Evolutionary conservation across 2,797 vertebrate species (phyloP).

Genomic region (Argentina silus): DNA sequence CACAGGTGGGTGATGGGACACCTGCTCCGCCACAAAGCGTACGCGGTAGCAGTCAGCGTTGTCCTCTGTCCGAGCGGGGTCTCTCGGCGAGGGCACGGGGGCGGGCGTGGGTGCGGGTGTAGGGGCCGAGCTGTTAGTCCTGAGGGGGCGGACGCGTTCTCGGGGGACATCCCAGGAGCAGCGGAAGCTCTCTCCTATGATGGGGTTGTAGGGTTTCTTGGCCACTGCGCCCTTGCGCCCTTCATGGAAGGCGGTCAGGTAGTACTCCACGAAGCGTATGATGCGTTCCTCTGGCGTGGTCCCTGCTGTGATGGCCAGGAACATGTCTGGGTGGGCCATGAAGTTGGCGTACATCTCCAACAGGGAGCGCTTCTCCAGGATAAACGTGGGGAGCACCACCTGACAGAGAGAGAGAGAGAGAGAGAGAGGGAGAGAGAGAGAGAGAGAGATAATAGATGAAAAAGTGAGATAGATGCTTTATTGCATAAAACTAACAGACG

Average conservation of each 20-base stretch:
- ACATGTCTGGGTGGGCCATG: constrained; percentile 89
- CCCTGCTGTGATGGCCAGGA: constrained; percentile 82
- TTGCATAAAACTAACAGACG: too few relatives aligned
- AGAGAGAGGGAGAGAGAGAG: background rate
- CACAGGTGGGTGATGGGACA: constrained; percentile 88
- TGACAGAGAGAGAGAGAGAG: constrained; percentile 53
- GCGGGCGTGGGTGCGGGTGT: background rate
- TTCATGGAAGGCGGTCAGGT: constrained; percentile 89
- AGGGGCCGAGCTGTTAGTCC: constrained; percentile 61
- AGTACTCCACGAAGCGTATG: constrained; percentile 89
- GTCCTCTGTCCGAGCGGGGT: constrained; percentile 22
- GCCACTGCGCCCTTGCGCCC: constrained; percentile 87
- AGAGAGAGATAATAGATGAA: background rate
- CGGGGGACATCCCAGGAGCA: constrained; percentile 88
- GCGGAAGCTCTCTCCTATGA: constrained; percentile 88
- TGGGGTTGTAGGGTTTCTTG: constrained; percentile 92
- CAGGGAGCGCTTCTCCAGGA: constrained; percentile 89
- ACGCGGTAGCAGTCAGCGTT: constrained; percentile 73
- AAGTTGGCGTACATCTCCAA: constrained; percentile 93
- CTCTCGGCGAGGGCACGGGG: constrained; percentile 12
- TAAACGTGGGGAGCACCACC: constrained; percentile 91
- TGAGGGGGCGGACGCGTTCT: constrained; percentile 77
- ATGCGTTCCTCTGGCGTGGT: constrained; percentile 85
- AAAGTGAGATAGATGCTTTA: background rate
- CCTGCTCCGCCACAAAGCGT: constrained; percentile 87